Evolutionary conservation across 2,888 invertebrate genomes (phyloP), one percentile per base, ranked within the genome.

Genomic region (Xanthorhoe designata): DNA sequence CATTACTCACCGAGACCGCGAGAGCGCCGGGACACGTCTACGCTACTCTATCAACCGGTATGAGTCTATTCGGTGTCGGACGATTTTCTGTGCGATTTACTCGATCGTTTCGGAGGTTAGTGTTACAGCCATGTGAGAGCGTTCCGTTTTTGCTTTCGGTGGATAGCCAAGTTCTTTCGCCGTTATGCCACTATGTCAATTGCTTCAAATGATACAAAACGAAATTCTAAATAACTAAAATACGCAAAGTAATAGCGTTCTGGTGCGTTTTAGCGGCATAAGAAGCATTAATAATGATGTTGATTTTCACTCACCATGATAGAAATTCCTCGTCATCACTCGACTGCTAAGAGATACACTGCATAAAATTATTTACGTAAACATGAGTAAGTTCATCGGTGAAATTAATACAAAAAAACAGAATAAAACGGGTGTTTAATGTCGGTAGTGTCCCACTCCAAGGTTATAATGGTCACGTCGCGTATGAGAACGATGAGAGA

Each of bases 111-210:
- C 13, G 1, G 55, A 53, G 53, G 56, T 73, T 64, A 75, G 82
- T 84, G 75, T 75, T 77, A 69, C 76, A 73, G 82, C 84, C 78
- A 77, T 80, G 86, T 85, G 85, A 78, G 78, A 80, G 79, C 78
- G 75, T 77, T 74, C 53, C 52, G 68, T 59, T 75, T 58, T 78
- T 78, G 77, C 76, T 74, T 56, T 73, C 71, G 32, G 83, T 85
- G 85, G 75, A 78, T 79, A 84, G 80, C 81, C 84, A 81, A 81
- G 17, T 72, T 80, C 74, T 24, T 84, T 13, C 3, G 83, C 83
- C 84, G 79, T 85, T 87, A 91, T 92, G 91, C 91, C 92, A 92
- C 87, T 90, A 91, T 92, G 91, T 91, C 91, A 88, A 78, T 75
- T 66, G 64, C 45, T 47, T 61, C 10, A 42, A 65, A 66, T 71